A percentile compares a stretch with the other conserved stretches of the same genome.
Conservation (phyloP, 1,140 invertebrate genomes). For the Phymastichus coffea region DNA sequence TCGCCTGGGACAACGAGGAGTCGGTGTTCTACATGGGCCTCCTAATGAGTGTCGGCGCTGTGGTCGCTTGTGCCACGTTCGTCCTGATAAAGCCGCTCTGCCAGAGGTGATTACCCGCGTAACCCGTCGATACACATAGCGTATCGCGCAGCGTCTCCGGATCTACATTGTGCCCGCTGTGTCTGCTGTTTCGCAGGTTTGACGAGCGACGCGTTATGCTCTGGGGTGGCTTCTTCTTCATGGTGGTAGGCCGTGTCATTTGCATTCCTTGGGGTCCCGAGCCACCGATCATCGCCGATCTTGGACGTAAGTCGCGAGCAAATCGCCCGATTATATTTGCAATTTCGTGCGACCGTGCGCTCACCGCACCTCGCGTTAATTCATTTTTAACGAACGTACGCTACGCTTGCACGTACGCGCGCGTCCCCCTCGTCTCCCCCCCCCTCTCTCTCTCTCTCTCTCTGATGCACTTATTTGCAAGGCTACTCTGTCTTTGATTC, state of each 20-base stretch:
- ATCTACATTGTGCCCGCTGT: too few species aligned
- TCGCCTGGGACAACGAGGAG: slow-evolving; percentile 78
- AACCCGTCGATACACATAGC: too few species aligned
- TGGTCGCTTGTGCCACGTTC: slow-evolving; percentile 75
- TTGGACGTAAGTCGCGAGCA: slow-evolving; percentile 47
- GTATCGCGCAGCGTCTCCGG: too few species aligned
- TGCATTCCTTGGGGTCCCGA: slow-evolving; percentile 76
- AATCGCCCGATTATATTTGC: not conserved
- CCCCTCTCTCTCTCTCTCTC: too few species aligned
- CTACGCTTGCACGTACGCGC: too few species aligned
- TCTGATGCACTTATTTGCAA: too few species aligned
- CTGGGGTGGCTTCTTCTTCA: slow-evolving; percentile 79
- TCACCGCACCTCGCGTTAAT: too few species aligned
- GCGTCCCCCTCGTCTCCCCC: too few species aligned
- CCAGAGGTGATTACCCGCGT: slow-evolving; percentile 54
- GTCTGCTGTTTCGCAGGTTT: slow-evolving; percentile 58
- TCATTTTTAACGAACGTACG: too few species aligned
- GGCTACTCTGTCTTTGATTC: too few species aligned
- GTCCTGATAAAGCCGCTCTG: slow-evolving; percentile 71
- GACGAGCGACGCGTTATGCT: slow-evolving; percentile 73
- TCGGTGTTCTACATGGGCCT: slow-evolving; percentile 81
- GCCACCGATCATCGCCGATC: slow-evolving; percentile 61
- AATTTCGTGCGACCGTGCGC: not conserved
- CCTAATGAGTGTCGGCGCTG: slow-evolving; percentile 74
- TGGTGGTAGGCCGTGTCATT: slow-evolving; percentile 69